Conservation (phyloP, 1,140 invertebrate genomes). For the Drosophila pachea region DNA sequence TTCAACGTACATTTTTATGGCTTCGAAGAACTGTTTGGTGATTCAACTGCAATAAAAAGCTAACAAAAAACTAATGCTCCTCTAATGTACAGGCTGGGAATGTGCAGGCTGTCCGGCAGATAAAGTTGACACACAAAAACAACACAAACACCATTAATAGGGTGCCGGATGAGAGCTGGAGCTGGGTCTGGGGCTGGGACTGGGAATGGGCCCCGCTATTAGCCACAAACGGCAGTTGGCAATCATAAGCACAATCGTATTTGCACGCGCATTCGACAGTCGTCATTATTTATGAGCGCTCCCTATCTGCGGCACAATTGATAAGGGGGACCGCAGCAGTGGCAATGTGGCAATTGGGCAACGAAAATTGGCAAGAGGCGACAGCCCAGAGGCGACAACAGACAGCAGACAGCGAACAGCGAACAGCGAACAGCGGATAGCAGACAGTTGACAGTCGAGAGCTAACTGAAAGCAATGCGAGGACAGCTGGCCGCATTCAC, state of each 20-base stretch:
- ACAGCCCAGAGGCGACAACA: neutral
- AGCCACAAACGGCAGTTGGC: constrained; percentile 57
- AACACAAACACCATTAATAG: constrained; percentile 38
- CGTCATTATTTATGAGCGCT: constrained; percentile 70
- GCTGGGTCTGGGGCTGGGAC: neutral
- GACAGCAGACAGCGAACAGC: neutral
- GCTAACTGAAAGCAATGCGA: constrained; percentile 55
- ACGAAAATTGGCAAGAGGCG: constrained; percentile 20
- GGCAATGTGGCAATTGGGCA: constrained; percentile 56
- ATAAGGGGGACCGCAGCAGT: constrained; percentile 55
- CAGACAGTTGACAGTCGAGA: constrained; percentile 13
- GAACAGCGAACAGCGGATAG: constrained; percentile 6
- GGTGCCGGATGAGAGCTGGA: constrained; percentile 10
- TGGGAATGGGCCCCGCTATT: constrained; percentile 3
- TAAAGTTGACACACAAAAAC: neutral
- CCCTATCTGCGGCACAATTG: constrained; percentile 58
- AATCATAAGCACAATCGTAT: constrained; percentile 46
- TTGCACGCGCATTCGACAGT: constrained; percentile 45
- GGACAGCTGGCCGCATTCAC: constrained; percentile 72
- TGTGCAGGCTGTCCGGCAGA: constrained; percentile 11
- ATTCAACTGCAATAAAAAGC: neutral
- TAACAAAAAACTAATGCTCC: constrained; percentile 21
- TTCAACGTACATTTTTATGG: too few relatives aligned
- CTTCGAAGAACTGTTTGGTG: too few relatives aligned
- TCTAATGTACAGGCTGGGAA: constrained; percentile 55